phyloP scores from a whole-genome alignment of 2,888 invertebrate genomes.

The Volucella inanis region DNA sequence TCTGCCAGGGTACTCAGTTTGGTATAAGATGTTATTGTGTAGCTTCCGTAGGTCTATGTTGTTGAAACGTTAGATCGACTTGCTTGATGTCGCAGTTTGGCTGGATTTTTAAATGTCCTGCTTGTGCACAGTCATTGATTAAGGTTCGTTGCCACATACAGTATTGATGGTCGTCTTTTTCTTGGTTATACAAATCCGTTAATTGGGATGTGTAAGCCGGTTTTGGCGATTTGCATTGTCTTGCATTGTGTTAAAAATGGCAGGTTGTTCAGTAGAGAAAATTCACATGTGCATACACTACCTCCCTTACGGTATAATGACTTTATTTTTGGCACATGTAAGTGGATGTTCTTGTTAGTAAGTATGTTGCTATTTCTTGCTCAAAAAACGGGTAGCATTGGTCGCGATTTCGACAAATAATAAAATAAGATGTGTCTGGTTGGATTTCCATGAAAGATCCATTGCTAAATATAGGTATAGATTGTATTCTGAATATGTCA shows the following conservation, averaged over 20 bases:
- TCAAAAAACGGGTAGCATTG: not conserved
- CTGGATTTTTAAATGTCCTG: conserved; percentile 16
- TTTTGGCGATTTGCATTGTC: no score
- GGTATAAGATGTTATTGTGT: not conserved
- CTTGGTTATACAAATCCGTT: no score
- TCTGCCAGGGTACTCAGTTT: conserved; percentile 4
- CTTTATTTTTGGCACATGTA: not conserved
- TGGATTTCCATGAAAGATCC: not conserved
- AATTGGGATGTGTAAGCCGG: no score
- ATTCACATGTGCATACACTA: no score
- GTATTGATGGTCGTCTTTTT: no score
- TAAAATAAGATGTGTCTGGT: conserved; percentile 7
- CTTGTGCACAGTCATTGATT: not conserved
- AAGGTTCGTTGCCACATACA: no score
- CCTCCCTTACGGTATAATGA: conserved; percentile 5
- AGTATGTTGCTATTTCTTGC: not conserved
- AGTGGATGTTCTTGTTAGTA: not conserved
- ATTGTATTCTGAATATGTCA: conserved; percentile 3
- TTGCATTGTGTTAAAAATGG: no score
- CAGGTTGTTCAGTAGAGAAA: no score
- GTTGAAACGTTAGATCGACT: conserved; percentile 19
- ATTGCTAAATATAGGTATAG: not conserved
- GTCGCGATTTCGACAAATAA: not conserved
- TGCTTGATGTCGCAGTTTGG: conserved; percentile 12
- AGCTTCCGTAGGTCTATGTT: not conserved